These are phyloP conservation scores for Pachycephus smyrnensis DNA, from an alignment of 2,888 invertebrate genomes.

Conservation along the genomic window DNA sequence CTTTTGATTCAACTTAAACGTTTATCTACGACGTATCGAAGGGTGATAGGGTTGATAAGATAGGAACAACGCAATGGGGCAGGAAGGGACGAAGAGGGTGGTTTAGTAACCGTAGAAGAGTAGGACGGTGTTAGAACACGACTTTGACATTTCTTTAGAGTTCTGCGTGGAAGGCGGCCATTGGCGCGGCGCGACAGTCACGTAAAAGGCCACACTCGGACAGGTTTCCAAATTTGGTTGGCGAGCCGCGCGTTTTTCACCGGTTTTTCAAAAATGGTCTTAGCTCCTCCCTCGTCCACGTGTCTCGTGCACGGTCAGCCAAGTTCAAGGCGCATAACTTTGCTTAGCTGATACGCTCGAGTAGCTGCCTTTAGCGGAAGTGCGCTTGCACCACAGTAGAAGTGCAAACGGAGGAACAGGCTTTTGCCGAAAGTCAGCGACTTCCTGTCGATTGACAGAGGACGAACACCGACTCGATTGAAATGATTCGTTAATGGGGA, in stretches of 20 bases:
- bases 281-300: constrained; percentile 40
- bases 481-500: too few species aligned
- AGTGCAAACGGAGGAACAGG: background rate
- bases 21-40: background rate
- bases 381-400: background rate
- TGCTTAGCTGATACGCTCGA: constrained; percentile 22
- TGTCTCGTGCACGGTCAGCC: constrained; percentile 28
- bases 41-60: background rate
- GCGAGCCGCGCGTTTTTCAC: constrained; percentile 31
- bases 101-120: too few species aligned
- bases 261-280: constrained; percentile 20
- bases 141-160: constrained; percentile 41
- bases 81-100: too few species aligned
- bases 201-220: constrained; percentile 52
- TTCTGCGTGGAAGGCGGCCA: constrained; percentile 58
- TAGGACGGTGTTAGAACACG: constrained; percentile 31
- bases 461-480: too few species aligned
- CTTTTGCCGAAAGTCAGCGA: too few species aligned
- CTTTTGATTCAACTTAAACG: background rate
- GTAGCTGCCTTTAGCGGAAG: constrained; percentile 4
- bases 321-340: constrained; percentile 55
- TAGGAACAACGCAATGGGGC: too few species aligned
- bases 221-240: constrained; percentile 62
- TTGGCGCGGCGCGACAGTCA: constrained; percentile 44
- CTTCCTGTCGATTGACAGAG: too few species aligned